These are phyloP conservation scores for Cryptoleucopteryx plumbea DNA, from an alignment of 2,113 vertebrate genomes.

Conservation along the genomic window DNA sequence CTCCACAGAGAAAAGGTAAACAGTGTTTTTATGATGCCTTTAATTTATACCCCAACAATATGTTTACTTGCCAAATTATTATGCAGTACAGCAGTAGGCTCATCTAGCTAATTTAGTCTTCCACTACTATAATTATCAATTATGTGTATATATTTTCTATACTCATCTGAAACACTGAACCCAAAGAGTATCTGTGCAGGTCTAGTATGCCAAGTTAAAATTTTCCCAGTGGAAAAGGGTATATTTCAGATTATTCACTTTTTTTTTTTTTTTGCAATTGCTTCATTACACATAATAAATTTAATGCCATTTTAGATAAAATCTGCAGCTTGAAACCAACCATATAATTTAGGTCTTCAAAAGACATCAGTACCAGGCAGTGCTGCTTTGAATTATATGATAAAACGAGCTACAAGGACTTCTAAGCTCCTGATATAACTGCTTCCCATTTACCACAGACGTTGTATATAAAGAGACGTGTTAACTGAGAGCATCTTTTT, in stretches of 20 bases:
- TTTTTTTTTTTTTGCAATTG: neutral
- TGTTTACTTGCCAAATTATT: neutral
- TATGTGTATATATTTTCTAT: neutral
- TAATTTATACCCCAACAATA: neutral
- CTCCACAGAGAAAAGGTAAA: neutral
- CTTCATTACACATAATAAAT: neutral
- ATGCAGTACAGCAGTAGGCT: neutral
- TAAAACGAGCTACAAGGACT: neutral
- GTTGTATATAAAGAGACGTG: neutral
- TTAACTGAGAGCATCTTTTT: neutral
- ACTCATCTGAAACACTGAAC: neutral
- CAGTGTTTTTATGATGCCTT: neutral
- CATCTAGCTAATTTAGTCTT: neutral
- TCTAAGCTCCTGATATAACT: neutral
- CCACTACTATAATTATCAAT: neutral
- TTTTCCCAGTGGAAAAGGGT: neutral
- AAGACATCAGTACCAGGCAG: neutral
- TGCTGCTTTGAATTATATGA: neutral
- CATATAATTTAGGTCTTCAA: neutral
- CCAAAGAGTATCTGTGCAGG: neutral
- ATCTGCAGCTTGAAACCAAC: neutral
- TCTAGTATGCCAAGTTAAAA: neutral
- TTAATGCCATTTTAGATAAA: neutral
- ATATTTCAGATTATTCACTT: neutral
- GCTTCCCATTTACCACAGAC: neutral